phyloP scores from a whole-genome alignment of 2,113 vertebrate species.

The Leptodactylus fuscus region DNA sequence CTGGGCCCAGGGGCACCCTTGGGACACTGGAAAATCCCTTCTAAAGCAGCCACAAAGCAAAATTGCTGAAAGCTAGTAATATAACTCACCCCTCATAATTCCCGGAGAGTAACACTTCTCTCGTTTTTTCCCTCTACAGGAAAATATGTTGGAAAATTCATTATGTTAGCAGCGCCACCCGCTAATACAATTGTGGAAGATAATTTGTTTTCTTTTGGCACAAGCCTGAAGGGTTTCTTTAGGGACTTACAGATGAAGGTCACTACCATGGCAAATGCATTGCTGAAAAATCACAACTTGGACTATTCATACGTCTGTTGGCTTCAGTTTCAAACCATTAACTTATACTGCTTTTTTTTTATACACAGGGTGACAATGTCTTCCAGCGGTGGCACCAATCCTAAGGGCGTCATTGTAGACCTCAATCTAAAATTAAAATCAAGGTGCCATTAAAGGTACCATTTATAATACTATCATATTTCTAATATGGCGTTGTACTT shows the following conservation, averaged over 20 bases:
- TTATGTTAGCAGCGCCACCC: constrained; percentile 35
- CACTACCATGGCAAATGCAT: background rate
- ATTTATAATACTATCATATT: background rate
- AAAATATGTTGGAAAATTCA: constrained; percentile 49
- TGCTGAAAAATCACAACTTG: background rate
- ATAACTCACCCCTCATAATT: background rate
- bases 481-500: background rate
- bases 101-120: background rate
- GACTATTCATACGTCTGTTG: background rate
- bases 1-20: background rate
- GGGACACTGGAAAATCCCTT: constrained; percentile 37
- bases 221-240: background rate
- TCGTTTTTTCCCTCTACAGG: constrained; percentile 13
- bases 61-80: constrained; percentile 53
- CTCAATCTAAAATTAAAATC: no score
- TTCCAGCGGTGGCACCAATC: background rate
- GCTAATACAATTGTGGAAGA: constrained; percentile 1
- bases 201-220: constrained; percentile 11
- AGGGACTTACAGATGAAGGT: background rate
- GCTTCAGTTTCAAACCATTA: background rate
- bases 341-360: background rate
- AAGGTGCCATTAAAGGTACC: no score
- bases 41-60: constrained; percentile 20
- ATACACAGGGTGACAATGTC: no score
- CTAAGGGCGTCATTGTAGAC: background rate